Conservation (phyloP, 2,113 vertebrate genomes). For the Aleadryas rufinucha region DNA sequence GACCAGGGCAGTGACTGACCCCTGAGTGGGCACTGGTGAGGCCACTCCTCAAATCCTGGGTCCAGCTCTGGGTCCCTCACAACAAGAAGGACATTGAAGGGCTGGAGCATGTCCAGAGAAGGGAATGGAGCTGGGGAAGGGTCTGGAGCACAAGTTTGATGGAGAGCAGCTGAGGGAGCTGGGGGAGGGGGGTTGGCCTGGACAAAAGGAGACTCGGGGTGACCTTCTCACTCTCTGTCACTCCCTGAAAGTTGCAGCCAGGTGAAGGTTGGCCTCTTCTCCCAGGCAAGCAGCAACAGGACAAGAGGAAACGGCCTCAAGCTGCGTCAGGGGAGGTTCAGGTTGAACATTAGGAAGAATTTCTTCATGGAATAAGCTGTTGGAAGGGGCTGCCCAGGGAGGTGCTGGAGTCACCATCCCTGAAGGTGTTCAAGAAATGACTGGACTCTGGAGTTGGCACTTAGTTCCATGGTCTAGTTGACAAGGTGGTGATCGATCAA, state of each 20-base stretch:
- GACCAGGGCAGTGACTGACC: background rate
- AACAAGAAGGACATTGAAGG: background rate
- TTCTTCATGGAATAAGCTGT: background rate
- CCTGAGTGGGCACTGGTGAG: background rate
- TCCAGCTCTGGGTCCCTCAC: background rate
- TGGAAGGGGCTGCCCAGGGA: background rate
- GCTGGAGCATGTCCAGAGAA: background rate
- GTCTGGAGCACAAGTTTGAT: background rate
- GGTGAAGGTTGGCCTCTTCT: background rate
- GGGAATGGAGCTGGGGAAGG: background rate
- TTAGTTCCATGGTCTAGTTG: background rate
- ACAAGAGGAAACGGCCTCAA: background rate
- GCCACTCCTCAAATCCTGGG: background rate
- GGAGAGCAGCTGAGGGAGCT: background rate
- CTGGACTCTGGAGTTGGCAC: background rate
- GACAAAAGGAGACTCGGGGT: background rate
- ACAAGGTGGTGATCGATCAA: background rate
- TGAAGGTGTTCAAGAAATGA: background rate
- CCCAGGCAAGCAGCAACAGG: background rate
- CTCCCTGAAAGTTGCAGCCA: background rate
- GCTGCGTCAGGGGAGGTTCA: fast-evolving
- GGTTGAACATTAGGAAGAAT: background rate
- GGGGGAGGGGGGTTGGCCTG: background rate
- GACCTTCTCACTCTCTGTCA: background rate
- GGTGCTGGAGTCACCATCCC: background rate